A percentile compares a stretch with the other conserved stretches of the same genome.
phyloP scores from a whole-genome alignment of 2,113 vertebrate species.

The Brachyistius frenatus region DNA sequence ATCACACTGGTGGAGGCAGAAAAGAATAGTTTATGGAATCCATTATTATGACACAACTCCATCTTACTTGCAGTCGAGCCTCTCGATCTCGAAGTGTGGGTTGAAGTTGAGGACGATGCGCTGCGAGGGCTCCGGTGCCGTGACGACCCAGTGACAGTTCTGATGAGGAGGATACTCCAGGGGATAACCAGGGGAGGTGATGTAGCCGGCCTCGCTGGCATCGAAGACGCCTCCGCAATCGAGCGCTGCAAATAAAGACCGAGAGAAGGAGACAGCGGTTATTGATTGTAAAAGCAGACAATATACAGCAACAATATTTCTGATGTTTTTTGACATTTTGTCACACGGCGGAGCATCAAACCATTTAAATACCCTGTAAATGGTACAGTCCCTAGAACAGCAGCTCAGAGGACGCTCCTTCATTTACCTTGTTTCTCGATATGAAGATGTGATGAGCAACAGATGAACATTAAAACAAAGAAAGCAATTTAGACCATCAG shows the following conservation, averaged over 20 bases:
- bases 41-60: constrained; percentile 32
- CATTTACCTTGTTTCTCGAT: constrained; percentile 34
- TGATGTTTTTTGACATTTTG: not conserved
- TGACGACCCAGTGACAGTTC: constrained; percentile 97
- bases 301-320: not conserved
- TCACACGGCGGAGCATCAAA: not conserved
- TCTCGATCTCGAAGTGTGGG: constrained; percentile 98
- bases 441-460: constrained; percentile 68
- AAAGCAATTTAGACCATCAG: constrained; percentile 70
- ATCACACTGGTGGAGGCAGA: not conserved
- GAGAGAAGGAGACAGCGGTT: not conserved
- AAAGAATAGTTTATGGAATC: not conserved
- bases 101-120: constrained; percentile 99
- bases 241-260: constrained; percentile 39
- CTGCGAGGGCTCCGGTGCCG: constrained; percentile 91
- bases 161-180: constrained; percentile 97
- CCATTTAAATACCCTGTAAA: constrained; percentile 12
- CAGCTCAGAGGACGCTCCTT: constrained; percentile 35
- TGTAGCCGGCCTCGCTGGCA: constrained; percentile 95
- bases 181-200: constrained; percentile 97
- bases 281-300: not conserved
- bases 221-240: constrained; percentile 90
- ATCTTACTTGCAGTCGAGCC: constrained; percentile 96
- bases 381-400: constrained; percentile 3
- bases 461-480: constrained; percentile 73